Evolutionary conservation across 1,140 invertebrate species (phyloP).

Genomic region (Anastatus disparis): DNA sequence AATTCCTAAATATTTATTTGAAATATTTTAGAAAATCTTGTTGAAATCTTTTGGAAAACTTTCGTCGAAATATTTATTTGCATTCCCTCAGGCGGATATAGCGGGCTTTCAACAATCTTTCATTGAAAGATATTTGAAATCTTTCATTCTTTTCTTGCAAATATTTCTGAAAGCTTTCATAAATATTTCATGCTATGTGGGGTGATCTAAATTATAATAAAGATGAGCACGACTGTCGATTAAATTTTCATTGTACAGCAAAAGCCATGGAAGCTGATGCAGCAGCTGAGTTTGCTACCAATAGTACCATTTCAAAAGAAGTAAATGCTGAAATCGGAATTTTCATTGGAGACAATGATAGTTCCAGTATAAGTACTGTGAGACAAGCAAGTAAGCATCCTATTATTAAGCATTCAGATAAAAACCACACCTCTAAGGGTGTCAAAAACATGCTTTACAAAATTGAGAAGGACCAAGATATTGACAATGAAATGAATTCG

Average conservation of each 20-base stretch:
- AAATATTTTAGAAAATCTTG: no score
- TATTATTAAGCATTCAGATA: conserved; percentile 26
- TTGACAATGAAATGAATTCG: conserved; percentile 6
- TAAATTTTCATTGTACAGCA: conserved; percentile 15
- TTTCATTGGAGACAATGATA: conserved; percentile 29
- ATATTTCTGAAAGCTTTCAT: no score
- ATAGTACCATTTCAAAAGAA: conserved; percentile 20
- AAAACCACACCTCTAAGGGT: conserved; percentile 31
- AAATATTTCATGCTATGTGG: no score
- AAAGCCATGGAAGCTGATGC: conserved; percentile 34
- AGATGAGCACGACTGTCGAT: conserved; percentile 32
- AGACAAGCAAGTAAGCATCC: background rate
- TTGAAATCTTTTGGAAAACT: no score
- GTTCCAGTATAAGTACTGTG: background rate
- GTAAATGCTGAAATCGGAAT: conserved; percentile 12
- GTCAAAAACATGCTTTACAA: conserved; percentile 6
- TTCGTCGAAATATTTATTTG: no score
- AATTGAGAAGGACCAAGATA: conserved; percentile 11
- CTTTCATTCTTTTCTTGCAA: no score
- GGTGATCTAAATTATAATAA: no score
- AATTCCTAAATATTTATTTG: no score
- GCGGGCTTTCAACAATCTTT: no score
- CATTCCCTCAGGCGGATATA: no score
- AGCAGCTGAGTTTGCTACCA: background rate
- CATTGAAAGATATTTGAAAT: no score